These are phyloP conservation scores for Toxostoma redivivum DNA, from an alignment of 2,113 vertebrate species.

Conservation along the genomic window DNA sequence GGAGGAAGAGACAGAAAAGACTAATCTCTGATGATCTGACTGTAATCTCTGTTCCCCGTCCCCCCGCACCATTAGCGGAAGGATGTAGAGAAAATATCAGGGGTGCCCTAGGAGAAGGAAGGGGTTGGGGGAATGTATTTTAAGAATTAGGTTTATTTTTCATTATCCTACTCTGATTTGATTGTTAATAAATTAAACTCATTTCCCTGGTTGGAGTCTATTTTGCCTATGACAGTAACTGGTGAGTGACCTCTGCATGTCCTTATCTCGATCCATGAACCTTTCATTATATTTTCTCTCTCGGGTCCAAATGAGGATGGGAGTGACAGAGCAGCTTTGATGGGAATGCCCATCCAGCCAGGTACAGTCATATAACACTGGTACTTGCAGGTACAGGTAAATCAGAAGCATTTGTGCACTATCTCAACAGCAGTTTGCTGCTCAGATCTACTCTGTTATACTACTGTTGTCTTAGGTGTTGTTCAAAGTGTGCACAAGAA, in stretches of 20 bases:
- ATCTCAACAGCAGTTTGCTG: background rate
- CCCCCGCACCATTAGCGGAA: accelerated
- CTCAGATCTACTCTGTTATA: background rate
- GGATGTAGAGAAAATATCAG: background rate
- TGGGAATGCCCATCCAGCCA: background rate
- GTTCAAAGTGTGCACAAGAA: background rate
- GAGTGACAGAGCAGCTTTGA: background rate
- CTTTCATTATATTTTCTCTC: background rate
- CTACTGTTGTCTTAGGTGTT: background rate
- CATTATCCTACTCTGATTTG: background rate
- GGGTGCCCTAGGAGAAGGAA: background rate
- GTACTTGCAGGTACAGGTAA: background rate
- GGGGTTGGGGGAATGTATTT: background rate
- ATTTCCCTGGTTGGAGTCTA: background rate
- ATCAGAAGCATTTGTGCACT: background rate
- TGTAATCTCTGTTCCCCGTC: background rate
- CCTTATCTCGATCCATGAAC: accelerated
- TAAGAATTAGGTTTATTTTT: background rate
- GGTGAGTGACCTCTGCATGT: background rate
- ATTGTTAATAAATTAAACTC: background rate
- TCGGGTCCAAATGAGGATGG: background rate
- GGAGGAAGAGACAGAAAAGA: background rate
- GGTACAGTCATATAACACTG: background rate
- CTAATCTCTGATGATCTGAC: background rate
- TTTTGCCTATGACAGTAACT: background rate